phyloP scores from a whole-genome alignment of 2,797 vertebrate genomes.

The Buphagus erythrorhynchus region DNA sequence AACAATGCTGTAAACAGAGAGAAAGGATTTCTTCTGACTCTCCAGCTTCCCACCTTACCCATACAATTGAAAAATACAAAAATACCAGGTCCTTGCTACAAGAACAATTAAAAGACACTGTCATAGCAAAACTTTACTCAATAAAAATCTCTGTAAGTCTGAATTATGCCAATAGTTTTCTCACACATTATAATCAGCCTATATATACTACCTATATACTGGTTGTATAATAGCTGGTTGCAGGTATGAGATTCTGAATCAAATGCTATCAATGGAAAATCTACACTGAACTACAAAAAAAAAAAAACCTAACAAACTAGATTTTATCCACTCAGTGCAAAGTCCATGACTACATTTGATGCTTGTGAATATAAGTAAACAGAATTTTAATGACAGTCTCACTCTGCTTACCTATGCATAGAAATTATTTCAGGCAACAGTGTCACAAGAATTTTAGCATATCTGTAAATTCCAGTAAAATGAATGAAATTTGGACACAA shows the following conservation, averaged over 20 bases:
- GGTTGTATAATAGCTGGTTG: background rate
- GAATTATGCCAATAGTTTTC: background rate
- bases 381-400: background rate
- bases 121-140: background rate
- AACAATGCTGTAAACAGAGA: background rate
- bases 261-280: background rate
- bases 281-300: background rate
- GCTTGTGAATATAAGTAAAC: background rate
- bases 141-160: background rate
- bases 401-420: background rate
- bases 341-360: background rate
- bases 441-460: background rate
- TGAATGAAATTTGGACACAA: background rate
- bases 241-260: background rate
- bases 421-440: background rate
- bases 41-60: background rate
- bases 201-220: background rate
- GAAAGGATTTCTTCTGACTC: background rate
- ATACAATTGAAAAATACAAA: background rate
- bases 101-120: background rate
- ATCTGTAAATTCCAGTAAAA: background rate
- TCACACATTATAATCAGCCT: background rate
- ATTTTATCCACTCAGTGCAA: background rate
- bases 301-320: background rate
- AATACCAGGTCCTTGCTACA: background rate